Conservation (phyloP, 2,888 invertebrate genomes). For the Euclidia mi region DNA sequence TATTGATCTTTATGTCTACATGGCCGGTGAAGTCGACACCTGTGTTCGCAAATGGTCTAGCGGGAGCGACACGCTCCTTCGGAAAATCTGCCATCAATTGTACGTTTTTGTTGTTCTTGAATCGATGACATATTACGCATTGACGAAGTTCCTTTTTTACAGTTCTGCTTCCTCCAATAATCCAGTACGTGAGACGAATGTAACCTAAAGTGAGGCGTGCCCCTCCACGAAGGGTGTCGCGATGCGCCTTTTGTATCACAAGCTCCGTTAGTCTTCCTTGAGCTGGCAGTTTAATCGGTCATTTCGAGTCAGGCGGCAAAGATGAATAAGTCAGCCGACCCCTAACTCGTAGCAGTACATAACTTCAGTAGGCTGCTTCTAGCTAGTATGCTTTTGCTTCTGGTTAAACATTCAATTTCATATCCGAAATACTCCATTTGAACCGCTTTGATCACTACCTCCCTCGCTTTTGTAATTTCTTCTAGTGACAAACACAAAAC, state of each 20-base stretch:
- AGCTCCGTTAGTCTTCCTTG: conserved; percentile 5
- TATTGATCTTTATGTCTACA: conserved; percentile 16
- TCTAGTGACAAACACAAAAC: background rate
- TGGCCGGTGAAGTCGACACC: conserved; percentile 1
- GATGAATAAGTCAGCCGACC: conserved; percentile 6
- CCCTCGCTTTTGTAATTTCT: conserved; percentile 8
- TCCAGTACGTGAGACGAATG: conserved; percentile 11
- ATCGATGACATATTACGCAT: conserved; percentile 18
- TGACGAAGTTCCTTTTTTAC: conserved; percentile 20
- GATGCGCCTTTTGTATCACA: conserved; percentile 9
- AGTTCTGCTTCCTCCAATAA: conserved; percentile 14
- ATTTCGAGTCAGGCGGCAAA: conserved; percentile 2
- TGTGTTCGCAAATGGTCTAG: background rate
- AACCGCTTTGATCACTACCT: conserved; percentile 5
- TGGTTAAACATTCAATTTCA: conserved; percentile 5
- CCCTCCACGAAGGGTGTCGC: conserved; percentile 10
- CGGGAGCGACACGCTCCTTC: conserved; percentile 7
- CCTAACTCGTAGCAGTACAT: conserved; percentile 6
- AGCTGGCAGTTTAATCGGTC: conserved; percentile 7
- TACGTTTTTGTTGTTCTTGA: conserved; percentile 2
- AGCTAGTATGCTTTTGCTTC: background rate
- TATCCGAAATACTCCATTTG: conserved; percentile 6
- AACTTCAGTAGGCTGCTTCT: conserved; percentile 10
- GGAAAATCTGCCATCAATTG: conserved; percentile 18
- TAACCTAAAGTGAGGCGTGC: conserved; percentile 13